phyloP scores from a whole-genome alignment of 2,888 invertebrate genomes.

The Heteropelma amictum region DNA sequence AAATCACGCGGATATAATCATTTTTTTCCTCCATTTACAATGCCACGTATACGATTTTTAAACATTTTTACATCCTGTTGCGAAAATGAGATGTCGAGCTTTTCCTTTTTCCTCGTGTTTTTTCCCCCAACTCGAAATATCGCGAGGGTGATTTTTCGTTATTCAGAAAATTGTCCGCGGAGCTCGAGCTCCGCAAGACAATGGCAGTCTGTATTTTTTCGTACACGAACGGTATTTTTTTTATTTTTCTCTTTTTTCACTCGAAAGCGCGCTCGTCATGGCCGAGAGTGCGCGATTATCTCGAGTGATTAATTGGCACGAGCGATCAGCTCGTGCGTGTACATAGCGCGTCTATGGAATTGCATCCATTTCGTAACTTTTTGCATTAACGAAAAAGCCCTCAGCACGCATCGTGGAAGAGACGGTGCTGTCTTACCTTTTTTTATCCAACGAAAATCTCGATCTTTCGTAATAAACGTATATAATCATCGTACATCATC shows the following conservation, averaged over 20 bases:
- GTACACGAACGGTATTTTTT: no score
- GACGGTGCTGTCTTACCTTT: conserved; percentile 17
- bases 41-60: no score
- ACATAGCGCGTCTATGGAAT: conserved; percentile 11
- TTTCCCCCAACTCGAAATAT: not conserved
- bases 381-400: conserved; percentile 40
- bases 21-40: no score
- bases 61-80: no score
- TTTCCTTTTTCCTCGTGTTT: not conserved
- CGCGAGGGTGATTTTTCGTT: not conserved
- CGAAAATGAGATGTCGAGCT: not conserved
- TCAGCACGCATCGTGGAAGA: conserved; percentile 3
- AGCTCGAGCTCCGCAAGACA: not conserved
- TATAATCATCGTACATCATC: not conserved
- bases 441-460: conserved; percentile 29
- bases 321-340: conserved; percentile 21
- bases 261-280: conserved; percentile 59
- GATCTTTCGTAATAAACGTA: conserved; percentile 2
- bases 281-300: conserved; percentile 51
- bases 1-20: no score
- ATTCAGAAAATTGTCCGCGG: not conserved
- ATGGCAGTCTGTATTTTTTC: not conserved
- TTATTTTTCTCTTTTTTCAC: conserved; percentile 28
- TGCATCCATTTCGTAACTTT: conserved; percentile 47
- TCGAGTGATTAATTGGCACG: conserved; percentile 60